Conservation (phyloP, 2,113 vertebrate genomes). For the Myanophis thanlyinensis region DNA sequence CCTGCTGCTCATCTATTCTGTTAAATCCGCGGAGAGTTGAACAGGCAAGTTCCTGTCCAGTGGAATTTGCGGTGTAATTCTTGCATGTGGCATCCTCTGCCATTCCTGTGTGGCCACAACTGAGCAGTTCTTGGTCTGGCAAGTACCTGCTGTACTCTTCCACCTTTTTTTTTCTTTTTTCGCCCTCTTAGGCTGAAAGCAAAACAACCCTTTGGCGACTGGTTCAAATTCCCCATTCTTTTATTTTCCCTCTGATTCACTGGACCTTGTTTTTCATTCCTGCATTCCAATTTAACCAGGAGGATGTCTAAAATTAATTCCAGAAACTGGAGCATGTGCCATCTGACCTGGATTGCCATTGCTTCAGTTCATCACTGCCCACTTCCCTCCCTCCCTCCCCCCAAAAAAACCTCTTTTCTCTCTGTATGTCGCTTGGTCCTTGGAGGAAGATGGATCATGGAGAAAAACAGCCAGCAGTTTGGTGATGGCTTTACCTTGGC, state of each 20-base stretch:
- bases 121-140: background rate
- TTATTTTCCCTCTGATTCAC: background rate
- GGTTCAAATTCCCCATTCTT: background rate
- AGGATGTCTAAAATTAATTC: background rate
- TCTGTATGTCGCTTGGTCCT: background rate
- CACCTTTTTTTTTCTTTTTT: background rate
- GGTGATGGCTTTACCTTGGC: background rate
- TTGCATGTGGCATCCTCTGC: background rate
- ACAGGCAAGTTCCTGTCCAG: background rate
- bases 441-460: background rate
- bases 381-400: background rate
- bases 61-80: background rate
- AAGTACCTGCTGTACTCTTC: background rate
- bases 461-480: background rate
- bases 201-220: background rate
- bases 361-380: background rate
- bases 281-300: background rate
- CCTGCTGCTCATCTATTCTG: background rate
- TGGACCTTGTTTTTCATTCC: background rate
- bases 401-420: background rate
- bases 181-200: background rate
- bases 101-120: background rate
- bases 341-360: background rate
- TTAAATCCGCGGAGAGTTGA: background rate
- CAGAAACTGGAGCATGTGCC: background rate